A percentile compares a stretch with the other conserved stretches of the same genome.
phyloP scores from a whole-genome alignment of 2,113 vertebrate species.

The Petaurus breviceps region DNA sequence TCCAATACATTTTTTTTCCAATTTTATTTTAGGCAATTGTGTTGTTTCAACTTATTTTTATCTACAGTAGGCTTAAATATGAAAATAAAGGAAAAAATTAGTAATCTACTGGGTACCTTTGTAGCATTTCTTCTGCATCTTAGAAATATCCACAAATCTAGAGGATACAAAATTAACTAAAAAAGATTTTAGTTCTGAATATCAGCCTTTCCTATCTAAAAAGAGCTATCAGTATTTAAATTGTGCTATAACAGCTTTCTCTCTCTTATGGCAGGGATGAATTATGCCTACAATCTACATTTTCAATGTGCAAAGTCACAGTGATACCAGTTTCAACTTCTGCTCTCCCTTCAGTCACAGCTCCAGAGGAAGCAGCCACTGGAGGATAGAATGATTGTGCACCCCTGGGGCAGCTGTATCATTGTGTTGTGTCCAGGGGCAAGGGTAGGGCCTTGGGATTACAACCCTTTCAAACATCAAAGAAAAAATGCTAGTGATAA shows the following conservation, averaged over 20 bases:
- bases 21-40: conserved; percentile 58
- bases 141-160: conserved; percentile 78
- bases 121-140: conserved; percentile 81
- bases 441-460: conserved; percentile 67
- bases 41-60: conserved; percentile 64
- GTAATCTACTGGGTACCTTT: conserved; percentile 66
- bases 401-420: neutral
- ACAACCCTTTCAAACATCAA: conserved; percentile 55
- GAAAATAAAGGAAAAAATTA: conserved; percentile 75
- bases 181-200: conserved; percentile 66
- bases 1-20: conserved; percentile 42
- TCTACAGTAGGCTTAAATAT: conserved; percentile 80
- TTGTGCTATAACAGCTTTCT: conserved; percentile 85
- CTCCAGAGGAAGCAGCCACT: conserved; percentile 55
- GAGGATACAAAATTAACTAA: conserved; percentile 78
- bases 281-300: conserved; percentile 62
- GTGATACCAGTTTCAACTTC: conserved; percentile 79
- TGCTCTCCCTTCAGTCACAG: conserved; percentile 69
- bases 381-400: neutral
- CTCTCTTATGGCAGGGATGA: conserved; percentile 79
- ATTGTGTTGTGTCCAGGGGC: conserved; percentile 53
- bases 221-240: conserved; percentile 72
- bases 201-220: conserved; percentile 80
- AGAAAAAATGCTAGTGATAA: conserved; percentile 71
- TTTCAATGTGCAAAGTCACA: conserved; percentile 84